phyloP scores from a whole-genome alignment of 1,140 invertebrate genomes.

The Oppia nitens region DNA sequence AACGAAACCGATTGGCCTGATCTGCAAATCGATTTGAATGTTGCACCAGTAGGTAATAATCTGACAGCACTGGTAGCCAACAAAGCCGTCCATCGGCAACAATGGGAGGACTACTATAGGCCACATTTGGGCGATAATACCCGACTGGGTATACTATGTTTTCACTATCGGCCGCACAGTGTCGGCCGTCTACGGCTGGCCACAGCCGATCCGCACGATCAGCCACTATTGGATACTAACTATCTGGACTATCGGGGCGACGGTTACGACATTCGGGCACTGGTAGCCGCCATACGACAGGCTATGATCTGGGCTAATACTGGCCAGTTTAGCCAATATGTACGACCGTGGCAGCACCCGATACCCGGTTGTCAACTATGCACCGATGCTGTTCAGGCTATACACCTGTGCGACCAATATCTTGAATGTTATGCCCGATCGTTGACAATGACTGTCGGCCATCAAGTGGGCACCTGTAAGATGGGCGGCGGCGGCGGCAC shows the following conservation, averaged over 20 bases:
- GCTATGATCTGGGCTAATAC: constrained; percentile 11
- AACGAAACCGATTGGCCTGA: constrained; percentile 46
- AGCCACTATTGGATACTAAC: constrained; percentile 61
- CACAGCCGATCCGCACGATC: constrained; percentile 43
- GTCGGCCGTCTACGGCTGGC: constrained; percentile 39
- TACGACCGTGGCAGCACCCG: constrained; percentile 1
- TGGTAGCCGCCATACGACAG: constrained; percentile 16
- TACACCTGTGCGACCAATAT: constrained; percentile 41
- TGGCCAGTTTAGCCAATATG: constrained; percentile 1
- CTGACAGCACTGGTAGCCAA: background rate
- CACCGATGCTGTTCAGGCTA: constrained; percentile 48
- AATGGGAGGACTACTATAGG: constrained; percentile 5
- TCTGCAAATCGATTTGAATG: constrained; percentile 11
- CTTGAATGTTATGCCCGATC: constrained; percentile 55
- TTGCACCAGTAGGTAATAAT: constrained; percentile 4
- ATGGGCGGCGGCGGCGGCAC: constrained; percentile 58
- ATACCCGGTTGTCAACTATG: constrained; percentile 48
- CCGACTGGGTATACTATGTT: constrained; percentile 29
- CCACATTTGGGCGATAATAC: constrained; percentile 5
- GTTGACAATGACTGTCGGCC: constrained; percentile 55
- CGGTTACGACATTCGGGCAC: constrained; percentile 39
- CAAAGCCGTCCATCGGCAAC: constrained; percentile 29
- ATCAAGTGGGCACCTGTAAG: constrained; percentile 61
- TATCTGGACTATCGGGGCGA: constrained; percentile 54
- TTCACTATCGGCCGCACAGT: constrained; percentile 51